These are phyloP conservation scores for Ornithoptera priamus DNA, from an alignment of 2,888 invertebrate species.

Conservation along the genomic window DNA sequence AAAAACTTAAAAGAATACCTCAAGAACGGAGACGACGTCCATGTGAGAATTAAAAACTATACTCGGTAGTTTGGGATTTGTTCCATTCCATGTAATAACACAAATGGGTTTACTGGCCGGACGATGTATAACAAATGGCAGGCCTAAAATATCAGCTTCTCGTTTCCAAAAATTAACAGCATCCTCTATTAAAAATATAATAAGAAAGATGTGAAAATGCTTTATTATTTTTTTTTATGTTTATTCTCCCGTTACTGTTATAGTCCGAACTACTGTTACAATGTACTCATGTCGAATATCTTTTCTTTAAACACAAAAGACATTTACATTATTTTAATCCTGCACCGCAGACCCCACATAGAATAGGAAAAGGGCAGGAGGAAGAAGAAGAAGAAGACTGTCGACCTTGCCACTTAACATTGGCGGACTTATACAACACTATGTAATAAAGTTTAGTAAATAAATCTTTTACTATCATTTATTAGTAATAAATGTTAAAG, in stretches of 20 bases:
- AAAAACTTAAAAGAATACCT: slow-evolving; percentile 64
- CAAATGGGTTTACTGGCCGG: slow-evolving; percentile 63
- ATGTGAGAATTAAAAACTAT: slow-evolving; percentile 95
- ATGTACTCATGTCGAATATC: neutral
- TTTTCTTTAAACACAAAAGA: neutral
- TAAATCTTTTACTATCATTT: neutral
- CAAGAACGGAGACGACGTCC: slow-evolving; percentile 95
- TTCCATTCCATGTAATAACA: slow-evolving; percentile 87
- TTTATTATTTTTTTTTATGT: no score
- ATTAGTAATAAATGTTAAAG: no score
- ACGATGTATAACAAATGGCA: slow-evolving; percentile 81
- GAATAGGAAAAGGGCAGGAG: no score
- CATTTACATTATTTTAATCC: slow-evolving; percentile 7
- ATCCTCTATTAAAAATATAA: slow-evolving; percentile 68
- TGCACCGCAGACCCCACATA: neutral
- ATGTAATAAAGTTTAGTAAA: neutral
- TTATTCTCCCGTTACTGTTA: no score
- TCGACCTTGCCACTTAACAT: slow-evolving; percentile 2
- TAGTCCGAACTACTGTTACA: neutral
- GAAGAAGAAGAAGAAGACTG: neutral
- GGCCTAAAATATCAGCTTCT: slow-evolving; percentile 83
- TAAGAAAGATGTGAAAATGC: neutral
- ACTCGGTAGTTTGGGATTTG: slow-evolving; percentile 83
- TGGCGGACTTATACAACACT: neutral
- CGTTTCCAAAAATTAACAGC: slow-evolving; percentile 86